Evolutionary conservation across 2,113 vertebrate species (phyloP).

Genomic region (Bubo bubo): DNA sequence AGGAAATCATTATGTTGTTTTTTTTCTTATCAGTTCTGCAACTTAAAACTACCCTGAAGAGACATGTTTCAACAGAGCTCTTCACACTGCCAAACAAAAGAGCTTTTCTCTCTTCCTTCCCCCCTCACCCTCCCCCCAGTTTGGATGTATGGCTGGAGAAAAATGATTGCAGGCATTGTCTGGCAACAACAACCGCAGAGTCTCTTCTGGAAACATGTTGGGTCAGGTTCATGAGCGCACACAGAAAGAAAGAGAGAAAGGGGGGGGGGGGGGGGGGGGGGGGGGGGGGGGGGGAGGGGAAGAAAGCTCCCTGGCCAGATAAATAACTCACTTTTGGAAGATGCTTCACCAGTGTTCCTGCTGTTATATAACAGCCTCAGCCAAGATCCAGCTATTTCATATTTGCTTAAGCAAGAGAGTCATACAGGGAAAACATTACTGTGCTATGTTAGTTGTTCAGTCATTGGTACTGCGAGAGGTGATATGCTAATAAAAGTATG

Average conservation of each 20-base stretch:
- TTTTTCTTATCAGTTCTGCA: slow-evolving; percentile 60
- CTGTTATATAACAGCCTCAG: slow-evolving; percentile 55
- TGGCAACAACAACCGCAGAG: slow-evolving; percentile 53
- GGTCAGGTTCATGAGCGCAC: slow-evolving; percentile 61
- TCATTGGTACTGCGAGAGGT: slow-evolving; percentile 45
- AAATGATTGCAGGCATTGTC: slow-evolving; percentile 68
- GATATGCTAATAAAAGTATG: slow-evolving; percentile 22
- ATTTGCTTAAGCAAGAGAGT: slow-evolving; percentile 40
- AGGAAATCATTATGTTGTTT: slow-evolving; percentile 35
- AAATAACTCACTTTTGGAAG: slow-evolving; percentile 67
- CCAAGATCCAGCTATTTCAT: slow-evolving; percentile 57
- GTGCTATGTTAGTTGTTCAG: slow-evolving; percentile 12
- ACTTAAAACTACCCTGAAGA: slow-evolving; percentile 52
- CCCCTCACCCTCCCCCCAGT: neutral
- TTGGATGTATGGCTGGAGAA: slow-evolving; percentile 50
- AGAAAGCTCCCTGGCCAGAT: slow-evolving; percentile 35
- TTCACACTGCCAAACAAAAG: slow-evolving; percentile 69
- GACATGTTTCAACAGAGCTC: slow-evolving; percentile 59
- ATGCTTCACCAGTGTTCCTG: slow-evolving; percentile 59
- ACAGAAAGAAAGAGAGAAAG: neutral
- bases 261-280: no score
- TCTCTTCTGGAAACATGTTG: slow-evolving; percentile 69
- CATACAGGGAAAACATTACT: slow-evolving; percentile 14
- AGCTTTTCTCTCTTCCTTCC: slow-evolving; percentile 60
- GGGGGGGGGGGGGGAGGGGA: no score